Evolutionary conservation across 2,888 invertebrate species (phyloP), one percentile per base, ranked within the genome.

Genomic region (Arge pagana): DNA sequence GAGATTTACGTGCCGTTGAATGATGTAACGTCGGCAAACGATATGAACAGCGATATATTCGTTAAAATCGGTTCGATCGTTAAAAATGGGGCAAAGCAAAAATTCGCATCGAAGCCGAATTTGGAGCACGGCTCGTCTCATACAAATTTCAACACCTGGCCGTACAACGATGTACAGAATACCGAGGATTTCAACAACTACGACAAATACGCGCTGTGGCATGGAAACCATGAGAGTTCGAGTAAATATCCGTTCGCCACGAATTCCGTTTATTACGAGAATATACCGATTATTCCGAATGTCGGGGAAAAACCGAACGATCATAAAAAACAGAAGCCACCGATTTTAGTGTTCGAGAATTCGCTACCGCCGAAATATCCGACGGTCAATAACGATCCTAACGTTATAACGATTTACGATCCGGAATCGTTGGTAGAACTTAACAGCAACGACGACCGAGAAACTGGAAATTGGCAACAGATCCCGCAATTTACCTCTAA

Each of bases 121-220:
- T 55, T 48, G 2, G 45, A 18, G 16, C 30, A 33, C 11, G 24
- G n/a, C 16, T 43, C 16, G 8, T 16, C 30, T 10, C 18, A n/a
- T 8, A 11, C 37, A 24, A 28, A 59, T 18, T 48, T 55, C 18
- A 75, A 74, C 52, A 69, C 68, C 36, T 75, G 75, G 75, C 71
- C 75, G 1, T 67, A 66, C 37, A 67, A 65, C 0, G 63, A 62
- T 10, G 39, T 70, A 3, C 60, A 66, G 4, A 62, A 62, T n/a
- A 33, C 58, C 2, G 62, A 70, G 3, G 74, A 74, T 55, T 51
- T 72, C 0, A 64, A 66, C 11, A 67, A 73, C 59, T 73, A 74
- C 40, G 66, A 76, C 3, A 71, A 67, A 37, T 74, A 76, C 33
- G 72, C 72, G 3, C 65, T 70, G 0, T 50, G 62, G 33, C 54